Base-by-base conservation (phyloP, 2,888 invertebrate genomes). In the Polyommatus icarus region DNA sequence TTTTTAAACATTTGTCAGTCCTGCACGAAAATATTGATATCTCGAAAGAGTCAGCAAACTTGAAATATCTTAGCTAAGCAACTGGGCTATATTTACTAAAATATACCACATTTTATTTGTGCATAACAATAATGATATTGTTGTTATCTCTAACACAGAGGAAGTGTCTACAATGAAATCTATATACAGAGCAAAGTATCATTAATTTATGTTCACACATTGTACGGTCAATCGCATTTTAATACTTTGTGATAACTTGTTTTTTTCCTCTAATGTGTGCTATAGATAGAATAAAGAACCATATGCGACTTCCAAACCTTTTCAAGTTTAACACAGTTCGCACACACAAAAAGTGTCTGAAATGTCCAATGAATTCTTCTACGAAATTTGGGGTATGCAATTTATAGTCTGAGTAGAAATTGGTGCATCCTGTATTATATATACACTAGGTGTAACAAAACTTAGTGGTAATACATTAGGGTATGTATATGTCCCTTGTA, bases 191-290 rank as follows among this genome's bases (percentile, higher is more conserved):
- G 67, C 29, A 29, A 24, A 67, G 29, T 67, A 29, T 67, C 29
- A 67, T 67, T 29, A 29, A 67, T 15, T 67, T 50, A 67, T 67
- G 29, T 67, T 15, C 67, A 67, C 67, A 29, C 20, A 61, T 12
- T 61, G 10, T 67, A 15, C 67, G 67, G 67, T 67, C 67, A 67
- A 67, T 67, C 6, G 67, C 67, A 67, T 67, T 24, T 67, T 29
- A 67, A 67, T 67, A 29, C 29, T 15, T 67, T 67, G 24, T 15
- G 15, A 29, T 67, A 61, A 61, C 61, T 61, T 20, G 61, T 29
- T 5, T 29, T 67, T 40, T 29, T 4, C 12, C n/a, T 59, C 20
- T 61, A 7, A 57, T 4, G 3, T 61, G 61, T 10, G 24, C 20
- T 61, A 61, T 61, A 61, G 3, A 3, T 20, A 61, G 3, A 24